Percentiles rank a stretch among this genome's conserved stretches.
Conservation (phyloP, 2,888 invertebrate species). For the Tinea trinotella region DNA sequence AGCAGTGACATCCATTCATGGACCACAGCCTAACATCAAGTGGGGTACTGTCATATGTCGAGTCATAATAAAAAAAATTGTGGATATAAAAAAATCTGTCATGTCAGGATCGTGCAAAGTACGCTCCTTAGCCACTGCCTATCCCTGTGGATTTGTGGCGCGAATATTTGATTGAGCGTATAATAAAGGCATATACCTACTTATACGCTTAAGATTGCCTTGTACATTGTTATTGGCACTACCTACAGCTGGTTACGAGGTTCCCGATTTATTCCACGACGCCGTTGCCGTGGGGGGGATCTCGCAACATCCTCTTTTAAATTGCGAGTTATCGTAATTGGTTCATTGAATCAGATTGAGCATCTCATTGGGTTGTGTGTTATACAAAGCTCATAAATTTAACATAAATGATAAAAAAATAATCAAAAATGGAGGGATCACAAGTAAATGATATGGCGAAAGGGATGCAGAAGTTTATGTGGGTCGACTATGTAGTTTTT, state of each 20-base stretch:
- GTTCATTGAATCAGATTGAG: slow-evolving; percentile 67
- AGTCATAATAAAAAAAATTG: too few species aligned
- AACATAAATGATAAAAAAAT: neutral
- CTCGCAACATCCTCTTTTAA: slow-evolving; percentile 71
- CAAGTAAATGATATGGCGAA: slow-evolving; percentile 62
- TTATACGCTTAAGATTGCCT: too few species aligned
- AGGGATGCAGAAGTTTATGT: slow-evolving; percentile 76
- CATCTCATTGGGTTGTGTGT: slow-evolving; percentile 19
- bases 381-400: neutral
- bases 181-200: too few species aligned
- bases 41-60: too few species aligned
- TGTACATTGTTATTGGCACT: neutral
- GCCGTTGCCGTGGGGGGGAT: slow-evolving; percentile 50
- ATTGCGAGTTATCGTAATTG: slow-evolving; percentile 73
- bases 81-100: too few species aligned
- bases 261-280: slow-evolving; percentile 42
- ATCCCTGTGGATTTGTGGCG: too few species aligned
- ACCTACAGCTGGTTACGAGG: slow-evolving; percentile 22
- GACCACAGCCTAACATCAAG: too few species aligned
- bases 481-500: slow-evolving; percentile 85
- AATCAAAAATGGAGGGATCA: slow-evolving; percentile 26
- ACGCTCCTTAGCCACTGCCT: too few species aligned
- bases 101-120: too few species aligned
- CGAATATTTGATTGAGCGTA: too few species aligned
- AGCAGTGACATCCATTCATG: too few species aligned